Evolutionary conservation across 2,888 invertebrate genomes (phyloP), one percentile per base, ranked within the genome.

Genomic region (Apamea monoglypha): DNA sequence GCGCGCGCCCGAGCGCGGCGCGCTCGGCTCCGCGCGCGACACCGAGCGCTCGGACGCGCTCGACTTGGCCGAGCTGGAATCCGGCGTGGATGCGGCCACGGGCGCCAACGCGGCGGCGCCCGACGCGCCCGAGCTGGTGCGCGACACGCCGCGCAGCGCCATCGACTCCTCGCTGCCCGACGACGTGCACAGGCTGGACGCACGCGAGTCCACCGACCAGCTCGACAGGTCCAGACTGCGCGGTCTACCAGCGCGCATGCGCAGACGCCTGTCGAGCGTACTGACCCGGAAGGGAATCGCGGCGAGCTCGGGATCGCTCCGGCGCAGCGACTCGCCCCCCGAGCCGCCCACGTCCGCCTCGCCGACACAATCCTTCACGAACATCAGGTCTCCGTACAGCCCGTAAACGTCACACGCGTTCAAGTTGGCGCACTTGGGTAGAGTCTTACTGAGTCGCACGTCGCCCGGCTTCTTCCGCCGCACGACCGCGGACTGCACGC

Each of bases 91-190:
- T 1, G 92, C 96, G 47, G 97, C 97, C 78, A 97, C 96, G 0
- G 97, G 97, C 10, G 97, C 97, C 68, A 97, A 95, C n/a, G 92
- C 93, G 0, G 96, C 96, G 2, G 96, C 96, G 87, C 98, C 98
- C 89, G 98, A 98, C 69, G 98, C 98, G 82, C 97, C 98, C 66
- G 98, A 98, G 92, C 98, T 98, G 85, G 98, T 98, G 53, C 98
- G 96, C 0, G 98, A 98, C 0, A 98, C 97, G 77, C 98, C 98
- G 3, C 98, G 97, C 29, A 98, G 95, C 4, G 98, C 98, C 97
- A 98, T 97, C 84, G 98, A 98, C 91, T 98, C 98, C 91, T 98
- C 98, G 84, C 98, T 98, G n/a, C 98, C 98, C 0, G 98, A 98
- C 0, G 98, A 98, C 0, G 98, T 98, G 92, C 98, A 98, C 18